Percentiles rank a stretch among this genome's conserved stretches.
phyloP scores from a whole-genome alignment of 1,140 invertebrate genomes.

The Phymastichus coffea region DNA sequence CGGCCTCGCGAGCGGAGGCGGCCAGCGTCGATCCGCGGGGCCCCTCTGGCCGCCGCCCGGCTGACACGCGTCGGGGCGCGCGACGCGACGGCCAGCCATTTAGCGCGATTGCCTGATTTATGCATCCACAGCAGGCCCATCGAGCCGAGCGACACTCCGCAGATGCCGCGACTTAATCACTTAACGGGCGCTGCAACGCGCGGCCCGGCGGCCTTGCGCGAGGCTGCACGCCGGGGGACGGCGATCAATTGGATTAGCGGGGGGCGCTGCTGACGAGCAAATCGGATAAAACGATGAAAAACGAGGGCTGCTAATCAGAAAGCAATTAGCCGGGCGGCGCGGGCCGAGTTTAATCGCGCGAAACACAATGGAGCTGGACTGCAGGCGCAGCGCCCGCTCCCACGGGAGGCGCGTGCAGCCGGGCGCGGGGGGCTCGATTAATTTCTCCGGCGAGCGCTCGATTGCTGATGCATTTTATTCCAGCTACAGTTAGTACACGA shows the following conservation, averaged over 20 bases:
- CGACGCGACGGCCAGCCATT: slow-evolving; percentile 34
- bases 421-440: neutral
- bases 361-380: slow-evolving; percentile 20
- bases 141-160: slow-evolving; percentile 2
- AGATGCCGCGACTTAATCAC: slow-evolving; percentile 46
- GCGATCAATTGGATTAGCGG: neutral
- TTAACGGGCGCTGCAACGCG: too few relatives aligned
- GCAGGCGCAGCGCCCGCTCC: neutral
- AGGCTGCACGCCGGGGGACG: neutral
- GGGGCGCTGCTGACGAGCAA: too few relatives aligned
- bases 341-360: slow-evolving; percentile 28
- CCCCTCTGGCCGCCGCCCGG: slow-evolving; percentile 39
- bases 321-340: slow-evolving; percentile 27
- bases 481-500: too few relatives aligned
- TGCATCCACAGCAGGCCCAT: slow-evolving; percentile 42
- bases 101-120: slow-evolving; percentile 51
- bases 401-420: neutral
- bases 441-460: too few relatives aligned
- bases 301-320: slow-evolving; percentile 26
- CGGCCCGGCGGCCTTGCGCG: too few relatives aligned
- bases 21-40: too few relatives aligned
- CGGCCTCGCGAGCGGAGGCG: too few relatives aligned
- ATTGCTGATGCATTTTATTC: too few relatives aligned
- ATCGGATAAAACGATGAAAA: too few relatives aligned
- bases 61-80: slow-evolving; percentile 44